Percentiles rank a stretch among this genome's conserved stretches.
phyloP scores from a whole-genome alignment of 2,888 invertebrate genomes.

The Diadegma fenestrale region DNA sequence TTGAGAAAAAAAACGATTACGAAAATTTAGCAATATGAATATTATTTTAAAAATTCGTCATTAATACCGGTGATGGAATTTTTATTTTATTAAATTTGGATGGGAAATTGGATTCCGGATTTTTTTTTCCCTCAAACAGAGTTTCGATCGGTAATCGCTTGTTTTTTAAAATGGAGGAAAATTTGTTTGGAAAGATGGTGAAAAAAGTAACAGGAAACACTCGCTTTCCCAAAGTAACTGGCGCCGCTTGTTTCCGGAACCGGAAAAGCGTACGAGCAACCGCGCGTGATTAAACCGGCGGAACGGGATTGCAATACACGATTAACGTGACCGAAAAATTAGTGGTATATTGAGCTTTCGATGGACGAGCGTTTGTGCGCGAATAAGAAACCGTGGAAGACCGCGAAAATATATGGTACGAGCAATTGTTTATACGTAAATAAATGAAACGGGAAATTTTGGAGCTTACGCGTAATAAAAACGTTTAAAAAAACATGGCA shows the following conservation, averaged over 20 bases:
- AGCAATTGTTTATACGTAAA: constrained; percentile 12
- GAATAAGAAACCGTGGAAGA: neutral
- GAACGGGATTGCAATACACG: constrained; percentile 27
- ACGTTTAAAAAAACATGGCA: neutral
- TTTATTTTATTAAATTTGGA: too few relatives aligned
- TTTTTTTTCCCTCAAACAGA: neutral
- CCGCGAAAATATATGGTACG: neutral
- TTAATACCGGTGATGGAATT: neutral
- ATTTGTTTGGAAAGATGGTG: neutral
- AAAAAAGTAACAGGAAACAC: neutral
- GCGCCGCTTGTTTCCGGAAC: neutral
- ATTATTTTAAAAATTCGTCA: neutral
- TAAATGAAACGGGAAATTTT: neutral
- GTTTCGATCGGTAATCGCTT: neutral
- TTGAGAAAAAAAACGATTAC: neutral
- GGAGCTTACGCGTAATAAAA: neutral
- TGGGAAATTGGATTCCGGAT: too few relatives aligned
- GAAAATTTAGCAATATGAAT: neutral
- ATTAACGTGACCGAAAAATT: constrained; percentile 10
- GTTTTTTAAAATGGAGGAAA: neutral
- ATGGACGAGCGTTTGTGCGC: neutral
- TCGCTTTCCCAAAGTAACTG: constrained; percentile 8
- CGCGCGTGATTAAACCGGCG: neutral
- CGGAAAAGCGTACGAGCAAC: neutral
- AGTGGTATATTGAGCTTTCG: neutral